Evolutionary conservation across 2,888 invertebrate genomes (phyloP).

Genomic region (Mesorhabditis spiculigera): DNA sequence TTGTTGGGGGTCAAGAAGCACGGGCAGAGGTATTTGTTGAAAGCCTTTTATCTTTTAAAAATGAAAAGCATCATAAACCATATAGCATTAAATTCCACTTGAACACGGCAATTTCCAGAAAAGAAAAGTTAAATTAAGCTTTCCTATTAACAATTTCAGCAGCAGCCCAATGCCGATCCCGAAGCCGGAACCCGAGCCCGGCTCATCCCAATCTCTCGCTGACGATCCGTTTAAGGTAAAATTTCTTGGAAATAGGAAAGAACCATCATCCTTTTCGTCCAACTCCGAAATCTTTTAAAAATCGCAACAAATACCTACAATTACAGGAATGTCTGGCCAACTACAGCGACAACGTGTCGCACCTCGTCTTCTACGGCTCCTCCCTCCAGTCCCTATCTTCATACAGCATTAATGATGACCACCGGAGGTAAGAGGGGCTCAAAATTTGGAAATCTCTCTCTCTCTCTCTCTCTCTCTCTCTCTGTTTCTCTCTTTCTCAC

Average conservation of each 20-base stretch:
- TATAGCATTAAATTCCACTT: no score
- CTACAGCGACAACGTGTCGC: conserved; percentile 40
- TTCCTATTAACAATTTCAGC: conserved; percentile 10
- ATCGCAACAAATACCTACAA: background rate
- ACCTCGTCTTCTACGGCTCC: conserved; percentile 39
- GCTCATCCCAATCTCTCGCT: conserved; percentile 15
- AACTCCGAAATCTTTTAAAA: background rate
- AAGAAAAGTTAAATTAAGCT: conserved; percentile 9
- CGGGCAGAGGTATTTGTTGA: conserved; percentile 12
- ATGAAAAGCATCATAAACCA: no score
- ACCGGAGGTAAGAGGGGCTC: background rate
- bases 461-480: no score
- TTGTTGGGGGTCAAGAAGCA: conserved; percentile 18
- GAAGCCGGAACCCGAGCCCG: conserved; percentile 13
- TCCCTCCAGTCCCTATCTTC: conserved; percentile 36
- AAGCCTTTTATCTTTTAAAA: background rate
- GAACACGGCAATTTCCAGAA: conserved; percentile 15
- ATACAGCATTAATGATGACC: background rate
- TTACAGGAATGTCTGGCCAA: conserved; percentile 33
- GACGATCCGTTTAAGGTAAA: conserved; percentile 31
- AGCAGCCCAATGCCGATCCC: conserved; percentile 16
- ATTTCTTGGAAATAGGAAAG: background rate
- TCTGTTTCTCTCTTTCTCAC: no score
- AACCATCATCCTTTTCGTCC: background rate
- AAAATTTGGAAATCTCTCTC: no score